Conservation (phyloP, 2,113 vertebrate species). For the Sander vitreus region DNA sequence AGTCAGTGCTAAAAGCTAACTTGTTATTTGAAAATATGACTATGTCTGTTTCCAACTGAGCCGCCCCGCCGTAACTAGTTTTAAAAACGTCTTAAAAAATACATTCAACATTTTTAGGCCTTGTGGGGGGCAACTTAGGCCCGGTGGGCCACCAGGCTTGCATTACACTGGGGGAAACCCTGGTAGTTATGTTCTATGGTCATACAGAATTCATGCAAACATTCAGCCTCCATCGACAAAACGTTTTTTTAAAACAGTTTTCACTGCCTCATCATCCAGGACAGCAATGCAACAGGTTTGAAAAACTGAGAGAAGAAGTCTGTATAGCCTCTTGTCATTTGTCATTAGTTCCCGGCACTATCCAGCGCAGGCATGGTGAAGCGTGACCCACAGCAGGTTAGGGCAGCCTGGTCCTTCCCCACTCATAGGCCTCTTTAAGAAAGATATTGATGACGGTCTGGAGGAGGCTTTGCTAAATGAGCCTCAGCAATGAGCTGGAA, state of each 20-base stretch:
- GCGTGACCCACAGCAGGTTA: conserved; percentile 67
- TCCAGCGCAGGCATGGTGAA: conserved; percentile 49
- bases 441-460: conserved; percentile 78
- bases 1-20: too few relatives aligned
- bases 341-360: conserved; percentile 49
- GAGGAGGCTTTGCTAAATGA: conserved; percentile 80
- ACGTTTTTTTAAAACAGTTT: neutral
- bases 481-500: conserved; percentile 78
- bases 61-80: too few relatives aligned
- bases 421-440: conserved; percentile 69
- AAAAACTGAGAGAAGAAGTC: conserved; percentile 26
- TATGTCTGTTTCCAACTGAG: too few relatives aligned
- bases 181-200: neutral
- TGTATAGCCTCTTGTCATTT: conserved; percentile 53
- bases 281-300: conserved; percentile 27
- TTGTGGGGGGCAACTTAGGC: too few relatives aligned
- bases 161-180: too few relatives aligned
- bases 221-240: neutral
- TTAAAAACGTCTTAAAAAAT: too few relatives aligned
- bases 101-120: too few relatives aligned
- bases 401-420: conserved; percentile 66
- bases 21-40: too few relatives aligned
- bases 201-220: neutral
- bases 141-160: too few relatives aligned
- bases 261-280: neutral